Base-by-base conservation (phyloP, 2,797 vertebrate species). In the Gallinago solitaria region DNA sequence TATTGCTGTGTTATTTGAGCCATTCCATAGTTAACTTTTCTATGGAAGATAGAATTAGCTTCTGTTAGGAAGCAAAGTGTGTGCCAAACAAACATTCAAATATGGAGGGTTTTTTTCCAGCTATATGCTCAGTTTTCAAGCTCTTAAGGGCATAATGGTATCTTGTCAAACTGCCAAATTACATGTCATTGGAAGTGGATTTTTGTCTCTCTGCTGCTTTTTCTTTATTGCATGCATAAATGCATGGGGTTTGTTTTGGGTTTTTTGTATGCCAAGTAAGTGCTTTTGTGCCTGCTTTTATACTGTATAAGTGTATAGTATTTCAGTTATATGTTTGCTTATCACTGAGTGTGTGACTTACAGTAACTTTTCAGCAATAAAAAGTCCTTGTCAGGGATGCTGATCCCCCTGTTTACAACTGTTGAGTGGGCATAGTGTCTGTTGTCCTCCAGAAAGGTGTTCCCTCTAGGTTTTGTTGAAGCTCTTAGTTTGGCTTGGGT, bases 161-260 rank as follows among this genome's bases (percentile, higher is more conserved):
- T 53, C 3, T 1, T 45, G 21, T 65, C 50, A 78, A 39, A 63
- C 25, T 60, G 50, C 32, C 32, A 48, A 70, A 28, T 85, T 33
- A 5, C 5, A 1, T 67, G 8, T 32, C 19, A 9, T 4, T 60
- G 33, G 33, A 74, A 48, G 37, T n/a, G 20, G 11, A 1, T 0
- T 64, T 73, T 80, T 84, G 13, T 84, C 8, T 77, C 14, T 35
- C 8, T 57, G 21, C 50, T 75, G 19, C 6, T 11, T 51, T 74
- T 91, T 53, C 60, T 83, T 47, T 89, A 28, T 0, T 94, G 11
- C 9, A 13, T 33, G 5, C 16, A 7, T 30, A 28, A 39, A 41
- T 68, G 28, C 16, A 7, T 20, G 6, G 11, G 5, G 2, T 17
- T n/a, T 37, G 13, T 11, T 11, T 35, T 41, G 17, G 30, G 11